Base-by-base conservation (phyloP, 1,140 invertebrate genomes). In the Cardiocondyla obscurior region DNA sequence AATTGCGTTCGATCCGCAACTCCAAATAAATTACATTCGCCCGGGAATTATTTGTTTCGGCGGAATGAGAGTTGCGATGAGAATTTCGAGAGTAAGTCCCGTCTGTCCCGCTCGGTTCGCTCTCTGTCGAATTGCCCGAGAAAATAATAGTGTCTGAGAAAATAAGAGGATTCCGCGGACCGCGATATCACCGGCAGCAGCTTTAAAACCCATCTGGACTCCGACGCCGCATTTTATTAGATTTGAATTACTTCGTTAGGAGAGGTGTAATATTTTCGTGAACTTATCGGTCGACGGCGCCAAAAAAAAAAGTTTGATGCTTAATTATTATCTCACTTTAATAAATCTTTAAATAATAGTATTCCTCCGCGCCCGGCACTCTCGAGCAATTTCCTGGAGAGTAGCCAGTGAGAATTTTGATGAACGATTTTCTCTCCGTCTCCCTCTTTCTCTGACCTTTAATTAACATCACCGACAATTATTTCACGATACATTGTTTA, bases 71-170 rank as follows among this genome's bases (percentile, higher is more conserved):
- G 22, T 53, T 28, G 33, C 33, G 33, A 77, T 53, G 46, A 67
- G 46, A 53, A 67, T 77, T 67, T 77, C 33, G 74, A 79, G 74
- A 53, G 6, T 67, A 46, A 44, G 62, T 70, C 44, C 19, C 25
- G 8, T 14, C 16, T 36, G 28, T 16, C 12, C 22, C 19, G 14
- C 7, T 57, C 57, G 7, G 6, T 22, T 57, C 28, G 16, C 51
- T 19, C n/a, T 19, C 25, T 30, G 55, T 74, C 74, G 74, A 67
- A 79, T 67, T 42, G 62, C 62, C 33, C 33, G 62, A 67, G 74
- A 69, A 67, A 79, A 79, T 69, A 79, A 79, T 69, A 69, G 46
- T 58, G 70, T 79, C 74, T 69, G 74, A 79, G 74, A 67, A 51
- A 67, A 67, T 77, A 77, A 77, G 74, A 77, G 74, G 62, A 67